Conservation (phyloP, 2,888 invertebrate species). For the Thereva nobilitata region DNA sequence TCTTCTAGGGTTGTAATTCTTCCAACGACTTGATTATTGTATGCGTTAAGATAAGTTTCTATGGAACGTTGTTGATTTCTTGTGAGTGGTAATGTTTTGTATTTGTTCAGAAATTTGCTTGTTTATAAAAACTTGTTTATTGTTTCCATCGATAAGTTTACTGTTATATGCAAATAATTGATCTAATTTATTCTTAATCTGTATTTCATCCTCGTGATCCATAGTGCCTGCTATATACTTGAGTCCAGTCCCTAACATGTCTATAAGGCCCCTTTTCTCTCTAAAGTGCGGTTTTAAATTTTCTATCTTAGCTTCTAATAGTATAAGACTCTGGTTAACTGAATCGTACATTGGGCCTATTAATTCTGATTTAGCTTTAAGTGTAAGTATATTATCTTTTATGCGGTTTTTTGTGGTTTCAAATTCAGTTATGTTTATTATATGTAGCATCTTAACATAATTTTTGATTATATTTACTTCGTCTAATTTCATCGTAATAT, state of each 20-base stretch:
- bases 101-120: conserved; percentile 16
- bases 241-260: conserved; percentile 27
- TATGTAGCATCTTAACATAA: not conserved
- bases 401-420: conserved; percentile 4
- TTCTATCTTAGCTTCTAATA: conserved; percentile 16
- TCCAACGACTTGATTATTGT: not conserved
- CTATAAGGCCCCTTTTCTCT: conserved; percentile 26
- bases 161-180: not conserved
- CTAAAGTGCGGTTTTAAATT: conserved; percentile 3
- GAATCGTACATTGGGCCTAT: conserved; percentile 6
- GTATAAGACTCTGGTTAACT: not conserved
- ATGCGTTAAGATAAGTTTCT: conserved; percentile 13
- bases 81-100: conserved; percentile 19
- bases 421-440: conserved; percentile 5
- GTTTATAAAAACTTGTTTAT: conserved; percentile 9
- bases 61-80: conserved; percentile 13
- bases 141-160: conserved; percentile 8
- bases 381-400: not conserved
- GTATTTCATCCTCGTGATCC: conserved; percentile 9
- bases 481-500: not conserved
- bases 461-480: not conserved
- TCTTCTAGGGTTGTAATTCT: conserved; percentile 1
- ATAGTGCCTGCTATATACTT: conserved; percentile 27
- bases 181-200: conserved; percentile 13
- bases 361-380: not conserved